Evolutionary conservation across 2,888 invertebrate species (phyloP), one percentile per base, ranked within the genome.

Genomic region (Drosophila putrida): DNA sequence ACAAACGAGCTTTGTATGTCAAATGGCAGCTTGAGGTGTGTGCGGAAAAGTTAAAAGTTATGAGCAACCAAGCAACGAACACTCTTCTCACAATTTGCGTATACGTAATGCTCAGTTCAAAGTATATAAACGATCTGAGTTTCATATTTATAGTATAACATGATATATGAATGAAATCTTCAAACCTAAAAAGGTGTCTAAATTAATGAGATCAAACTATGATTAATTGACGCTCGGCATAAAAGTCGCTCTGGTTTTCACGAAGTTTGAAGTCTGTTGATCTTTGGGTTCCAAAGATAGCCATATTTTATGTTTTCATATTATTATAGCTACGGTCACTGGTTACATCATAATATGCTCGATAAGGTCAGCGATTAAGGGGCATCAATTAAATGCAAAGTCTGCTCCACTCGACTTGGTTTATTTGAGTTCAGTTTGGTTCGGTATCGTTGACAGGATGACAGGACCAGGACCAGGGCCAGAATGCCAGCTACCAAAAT

Each of bases 11-110:
- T 60, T 60, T 50, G 38, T 65, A 54, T 64, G 64, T 55, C 65
- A 43, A 53, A 38, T 51, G 57, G 35, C 35, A 73, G 62, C 62
- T 73, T 72, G 67, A 79, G 80, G 71, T 71, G 62, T 71, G 75
- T 46, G 50, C 15, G 54, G 20, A 28, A 47, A 41, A 35, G 20
- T 13, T 35, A 55, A 4, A 33, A 46, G 25, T 39, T 61, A 54
- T 63, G 36, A 35, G 39, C 39, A 46, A 27, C 27, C 15, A 15
- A 4, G 13, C 55, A 8, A 6, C 6, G 35, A 25, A 33, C 13
- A 51, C n/a, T 25, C 8, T 10, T 9, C 27, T 28, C 10, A 11
- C 25, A 46, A 54, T 0, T 11, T 49, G 49, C 71, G 65, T 75
- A 75, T 62, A 36, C 62, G 54, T 27, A 71, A 58, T 62, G 59